These are phyloP conservation scores for Volucella inflata DNA, from an alignment of 2,888 invertebrate species.

Conservation along the genomic window DNA sequence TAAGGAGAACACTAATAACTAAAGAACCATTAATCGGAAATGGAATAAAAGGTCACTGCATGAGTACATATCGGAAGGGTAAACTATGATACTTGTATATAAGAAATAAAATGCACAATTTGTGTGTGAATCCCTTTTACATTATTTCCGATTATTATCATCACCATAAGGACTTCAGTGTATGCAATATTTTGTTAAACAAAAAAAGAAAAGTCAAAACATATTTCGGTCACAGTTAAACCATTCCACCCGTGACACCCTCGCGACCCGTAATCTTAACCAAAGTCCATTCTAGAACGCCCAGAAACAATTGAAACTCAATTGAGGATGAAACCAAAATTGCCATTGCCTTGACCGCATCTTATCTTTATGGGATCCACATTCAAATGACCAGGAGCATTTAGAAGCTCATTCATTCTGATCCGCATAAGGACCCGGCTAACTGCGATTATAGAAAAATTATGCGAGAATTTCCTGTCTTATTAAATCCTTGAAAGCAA, in stretches of 20 bases:
- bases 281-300: slow-evolving; percentile 58
- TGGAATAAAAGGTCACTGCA: slow-evolving; percentile 16
- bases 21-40: slow-evolving; percentile 2
- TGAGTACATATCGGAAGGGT: slow-evolving; percentile 34
- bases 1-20: no score
- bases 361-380: slow-evolving; percentile 78
- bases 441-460: slow-evolving; percentile 77
- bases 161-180: slow-evolving; percentile 46
- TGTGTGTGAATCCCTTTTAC: slow-evolving; percentile 59
- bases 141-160: slow-evolving; percentile 71
- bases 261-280: slow-evolving; percentile 60
- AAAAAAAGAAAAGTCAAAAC: no score
- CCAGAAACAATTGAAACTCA: slow-evolving; percentile 76
- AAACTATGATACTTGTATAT: slow-evolving; percentile 11
- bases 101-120: slow-evolving; percentile 59
- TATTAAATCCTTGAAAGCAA: slow-evolving; percentile 76
- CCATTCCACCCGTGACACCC: slow-evolving; percentile 44
- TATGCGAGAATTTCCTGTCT: slow-evolving; percentile 77
- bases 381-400: slow-evolving; percentile 77
- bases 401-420: slow-evolving; percentile 76
- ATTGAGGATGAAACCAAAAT: slow-evolving; percentile 78
- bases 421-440: slow-evolving; percentile 76
- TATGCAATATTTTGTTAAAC: slow-evolving; percentile 62
- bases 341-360: slow-evolving; percentile 77
- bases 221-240: slow-evolving; percentile 44